A percentile compares a stretch with the other conserved stretches of the same genome.
phyloP scores from a whole-genome alignment of 2,113 vertebrate genomes.

The Ophthalmolycus amberensis region DNA sequence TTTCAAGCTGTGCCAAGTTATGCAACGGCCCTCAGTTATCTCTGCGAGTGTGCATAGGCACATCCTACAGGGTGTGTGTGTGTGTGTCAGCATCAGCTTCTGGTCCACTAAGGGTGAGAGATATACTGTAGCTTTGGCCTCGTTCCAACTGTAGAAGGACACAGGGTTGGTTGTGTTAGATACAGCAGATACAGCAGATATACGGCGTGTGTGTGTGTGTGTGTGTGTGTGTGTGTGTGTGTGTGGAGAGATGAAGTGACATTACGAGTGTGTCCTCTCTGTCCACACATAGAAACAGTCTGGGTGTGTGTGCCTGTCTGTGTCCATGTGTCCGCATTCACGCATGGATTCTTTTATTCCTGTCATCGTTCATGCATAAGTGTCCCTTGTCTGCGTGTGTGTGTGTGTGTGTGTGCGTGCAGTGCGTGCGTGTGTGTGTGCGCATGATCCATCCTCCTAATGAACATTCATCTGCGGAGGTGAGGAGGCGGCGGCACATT shows the following conservation, averaged over 20 bases:
- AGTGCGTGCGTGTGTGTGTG: background rate
- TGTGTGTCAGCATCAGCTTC: conserved; percentile 8
- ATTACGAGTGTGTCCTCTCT: conserved; percentile 15
- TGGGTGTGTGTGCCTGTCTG: background rate
- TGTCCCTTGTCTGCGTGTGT: conserved; percentile 13
- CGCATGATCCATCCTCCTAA: conserved; percentile 25
- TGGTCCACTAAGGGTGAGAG: conserved; percentile 49
- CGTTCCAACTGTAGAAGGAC: conserved; percentile 58
- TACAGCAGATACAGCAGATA: conserved; percentile 37
- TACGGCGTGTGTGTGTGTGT: background rate
- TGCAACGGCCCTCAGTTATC: conserved; percentile 35
- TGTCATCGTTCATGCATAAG: conserved; percentile 26
- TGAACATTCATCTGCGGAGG: conserved; percentile 58
- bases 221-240: conserved; percentile 9
- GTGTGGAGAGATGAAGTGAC: background rate
- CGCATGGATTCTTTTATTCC: background rate
- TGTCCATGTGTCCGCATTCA: conserved; percentile 15
- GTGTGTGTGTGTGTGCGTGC: background rate
- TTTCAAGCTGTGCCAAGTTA: conserved; percentile 32
- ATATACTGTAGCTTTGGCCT: conserved; percentile 60
- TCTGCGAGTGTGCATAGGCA: conserved; percentile 26
- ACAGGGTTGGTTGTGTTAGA: conserved; percentile 18
- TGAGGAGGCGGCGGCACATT: conserved; percentile 61
- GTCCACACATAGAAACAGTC: conserved; percentile 18
- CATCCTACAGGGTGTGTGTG: conserved; percentile 12